These are phyloP conservation scores for Aphaenogaster rudis DNA, from an alignment of 1,140 invertebrate species.

Conservation along the genomic window DNA sequence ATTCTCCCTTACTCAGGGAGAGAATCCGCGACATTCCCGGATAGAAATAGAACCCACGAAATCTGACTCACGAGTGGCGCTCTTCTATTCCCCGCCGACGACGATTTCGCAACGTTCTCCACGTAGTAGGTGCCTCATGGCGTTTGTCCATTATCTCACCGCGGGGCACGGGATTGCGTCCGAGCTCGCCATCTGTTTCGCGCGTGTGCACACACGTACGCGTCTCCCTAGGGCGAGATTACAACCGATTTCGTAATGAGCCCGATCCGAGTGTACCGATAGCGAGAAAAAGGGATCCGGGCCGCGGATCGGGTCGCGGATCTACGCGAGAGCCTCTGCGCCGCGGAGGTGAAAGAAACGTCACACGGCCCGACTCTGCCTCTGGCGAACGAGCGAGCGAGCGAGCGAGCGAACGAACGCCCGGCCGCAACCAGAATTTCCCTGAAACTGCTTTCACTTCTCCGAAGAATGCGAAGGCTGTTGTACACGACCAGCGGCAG, in stretches of 20 bases:
- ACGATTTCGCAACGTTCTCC: constrained; percentile 53
- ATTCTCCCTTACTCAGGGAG: neutral
- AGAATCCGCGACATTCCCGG: neutral
- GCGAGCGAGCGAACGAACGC: constrained; percentile 18
- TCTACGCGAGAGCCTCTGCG: neutral
- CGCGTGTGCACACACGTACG: neutral
- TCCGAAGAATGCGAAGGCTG: constrained; percentile 85
- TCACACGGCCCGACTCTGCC: constrained; percentile 20
- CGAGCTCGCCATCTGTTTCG: constrained; percentile 48
- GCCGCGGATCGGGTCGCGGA: constrained; percentile 1
- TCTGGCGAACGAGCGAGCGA: constrained; percentile 1
- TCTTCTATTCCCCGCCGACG: constrained; percentile 43
- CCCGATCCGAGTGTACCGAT: neutral
- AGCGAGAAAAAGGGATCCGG: neutral
- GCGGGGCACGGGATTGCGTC: constrained; percentile 34
- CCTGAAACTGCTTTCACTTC: constrained; percentile 85
- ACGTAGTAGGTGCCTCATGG: constrained; percentile 55
- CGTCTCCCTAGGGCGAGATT: constrained; percentile 17
- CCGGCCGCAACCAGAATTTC: constrained; percentile 80
- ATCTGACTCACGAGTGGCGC: constrained; percentile 45
- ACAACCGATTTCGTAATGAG: constrained; percentile 24
- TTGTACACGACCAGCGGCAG: constrained; percentile 78
- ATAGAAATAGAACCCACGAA: constrained; percentile 28
- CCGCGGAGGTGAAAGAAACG: constrained; percentile 28
- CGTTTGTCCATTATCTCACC: constrained; percentile 56